phyloP scores from a whole-genome alignment of 2,888 invertebrate genomes.

The Leucophenga maculata region DNA sequence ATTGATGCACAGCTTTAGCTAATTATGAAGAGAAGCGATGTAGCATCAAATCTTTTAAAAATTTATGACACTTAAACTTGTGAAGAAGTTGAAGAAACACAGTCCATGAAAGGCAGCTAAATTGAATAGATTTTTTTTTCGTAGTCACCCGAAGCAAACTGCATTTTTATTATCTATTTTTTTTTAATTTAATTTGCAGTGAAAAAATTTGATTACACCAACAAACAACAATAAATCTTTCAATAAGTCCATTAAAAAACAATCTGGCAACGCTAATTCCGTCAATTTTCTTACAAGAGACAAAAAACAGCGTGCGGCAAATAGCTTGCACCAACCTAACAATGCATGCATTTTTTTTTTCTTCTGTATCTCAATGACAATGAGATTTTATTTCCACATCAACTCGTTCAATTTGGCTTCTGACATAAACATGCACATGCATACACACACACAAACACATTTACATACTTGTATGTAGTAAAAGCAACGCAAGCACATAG shows the following conservation, averaged over 20 bases:
- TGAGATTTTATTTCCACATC: constrained; percentile 32
- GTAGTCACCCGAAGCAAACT: too few species aligned
- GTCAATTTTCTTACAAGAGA: neutral
- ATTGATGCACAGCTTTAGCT: too few species aligned
- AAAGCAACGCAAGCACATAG: constrained; percentile 37
- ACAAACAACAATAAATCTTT: too few species aligned
- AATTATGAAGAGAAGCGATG: too few species aligned
- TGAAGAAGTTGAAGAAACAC: too few species aligned
- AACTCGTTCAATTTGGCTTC: constrained; percentile 47
- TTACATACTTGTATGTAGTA: constrained; percentile 27
- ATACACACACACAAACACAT: constrained; percentile 37
- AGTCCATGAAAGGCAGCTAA: too few species aligned
- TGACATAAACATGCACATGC: constrained; percentile 43
- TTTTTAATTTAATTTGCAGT: too few species aligned
- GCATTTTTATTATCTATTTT: too few species aligned
- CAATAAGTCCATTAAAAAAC: neutral
- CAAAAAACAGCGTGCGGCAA: constrained; percentile 7
- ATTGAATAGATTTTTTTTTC: too few species aligned
- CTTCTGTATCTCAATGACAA: constrained; percentile 37
- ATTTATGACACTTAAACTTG: too few species aligned
- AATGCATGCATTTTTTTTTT: constrained; percentile 15
- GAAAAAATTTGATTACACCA: too few species aligned
- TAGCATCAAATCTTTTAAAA: too few species aligned
- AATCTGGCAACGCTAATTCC: neutral
- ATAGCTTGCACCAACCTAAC: constrained; percentile 31